Conservation (phyloP, 1,140 invertebrate species). For the Ruditapes philippinarum region DNA sequence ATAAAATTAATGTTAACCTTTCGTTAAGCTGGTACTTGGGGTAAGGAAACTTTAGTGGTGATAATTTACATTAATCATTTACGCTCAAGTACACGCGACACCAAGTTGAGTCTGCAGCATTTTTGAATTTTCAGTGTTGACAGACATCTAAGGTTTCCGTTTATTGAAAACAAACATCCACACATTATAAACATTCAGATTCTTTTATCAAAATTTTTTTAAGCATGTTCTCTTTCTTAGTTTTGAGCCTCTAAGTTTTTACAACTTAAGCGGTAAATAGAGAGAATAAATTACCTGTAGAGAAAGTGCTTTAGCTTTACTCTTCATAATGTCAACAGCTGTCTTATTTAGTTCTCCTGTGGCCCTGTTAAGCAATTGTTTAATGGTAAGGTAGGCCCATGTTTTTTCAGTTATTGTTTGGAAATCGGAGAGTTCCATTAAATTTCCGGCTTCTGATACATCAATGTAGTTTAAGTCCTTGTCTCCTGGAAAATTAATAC, state of each 20-base stretch:
- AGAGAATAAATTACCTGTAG: slow-evolving; percentile 72
- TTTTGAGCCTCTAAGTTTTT: neutral
- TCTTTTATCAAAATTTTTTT: too few species aligned
- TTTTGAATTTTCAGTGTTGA: too few species aligned
- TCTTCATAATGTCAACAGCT: slow-evolving; percentile 62
- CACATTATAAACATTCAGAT: neutral
- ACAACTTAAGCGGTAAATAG: too few species aligned
- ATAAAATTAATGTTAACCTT: too few species aligned
- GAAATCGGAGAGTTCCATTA: slow-evolving; percentile 49
- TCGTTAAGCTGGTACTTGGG: too few species aligned
- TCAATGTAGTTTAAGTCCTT: neutral
- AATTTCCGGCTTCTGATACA: neutral
- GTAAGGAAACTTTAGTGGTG: too few species aligned
- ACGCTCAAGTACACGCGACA: too few species aligned
- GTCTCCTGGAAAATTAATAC: neutral
- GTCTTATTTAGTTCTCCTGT: slow-evolving; percentile 35
- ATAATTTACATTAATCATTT: too few species aligned
- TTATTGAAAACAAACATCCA: neutral
- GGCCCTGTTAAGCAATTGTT: slow-evolving; percentile 89
- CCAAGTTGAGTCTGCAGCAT: too few species aligned
- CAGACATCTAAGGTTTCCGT: too few species aligned
- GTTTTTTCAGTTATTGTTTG: slow-evolving; percentile 89
- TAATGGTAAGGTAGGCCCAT: slow-evolving; percentile 91
- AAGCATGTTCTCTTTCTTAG: neutral
- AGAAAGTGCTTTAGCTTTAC: slow-evolving; percentile 73